Evolutionary conservation across 53 echinoderm and acorn worm genomes (phyloP), one percentile per base, ranked within the genome.

Genomic region (Arbacia lixula): DNA sequence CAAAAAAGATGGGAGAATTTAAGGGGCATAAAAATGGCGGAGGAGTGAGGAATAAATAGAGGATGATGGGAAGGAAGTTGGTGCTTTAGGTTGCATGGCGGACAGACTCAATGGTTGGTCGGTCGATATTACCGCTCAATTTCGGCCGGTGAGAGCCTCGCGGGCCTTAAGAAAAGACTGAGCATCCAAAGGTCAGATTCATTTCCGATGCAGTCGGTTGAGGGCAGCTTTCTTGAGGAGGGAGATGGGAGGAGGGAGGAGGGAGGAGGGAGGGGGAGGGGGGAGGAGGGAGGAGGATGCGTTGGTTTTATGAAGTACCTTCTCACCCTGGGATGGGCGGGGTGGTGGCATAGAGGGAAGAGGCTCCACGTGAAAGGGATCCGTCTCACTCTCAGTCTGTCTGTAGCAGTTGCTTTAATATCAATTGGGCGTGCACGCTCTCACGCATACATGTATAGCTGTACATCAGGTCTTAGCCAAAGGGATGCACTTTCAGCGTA

Each of bases 51-150:
- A 30, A 12, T 24, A 53, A 46, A 74, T 8, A 53, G 53, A 53
- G 34, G 49, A 34, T 30, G 12, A 53, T 16, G 31, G 53, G 33
- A 28, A 24, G 6, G 20, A 6, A 12, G 57, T 33, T 39, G 42
- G 29, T 69, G 19, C n/a, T n/a, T n/a, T 46, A 46, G 74, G 38
- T 35, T 4, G 29, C 29, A 42, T 12, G n/a, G 74, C 12, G 27
- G 29, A 30, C 1, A 0, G 64, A 29, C 14, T 51, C 30, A 11
- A 17, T 36, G 36, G 71, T 40, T 40, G 55, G 54, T 9, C 75
- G 75, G 54, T 75, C 54, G 75, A 75, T 75, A 75, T 75, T 75
- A 54, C 52, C 52, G 75, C 75, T 75, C 75, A 55, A 75, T 75
- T 75, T 53, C 75, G 31, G 38, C 75, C 75, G 30, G 6, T 46